These are phyloP conservation scores for Lithophane ornitopus DNA, from an alignment of 2,888 invertebrate genomes.

Conservation along the genomic window DNA sequence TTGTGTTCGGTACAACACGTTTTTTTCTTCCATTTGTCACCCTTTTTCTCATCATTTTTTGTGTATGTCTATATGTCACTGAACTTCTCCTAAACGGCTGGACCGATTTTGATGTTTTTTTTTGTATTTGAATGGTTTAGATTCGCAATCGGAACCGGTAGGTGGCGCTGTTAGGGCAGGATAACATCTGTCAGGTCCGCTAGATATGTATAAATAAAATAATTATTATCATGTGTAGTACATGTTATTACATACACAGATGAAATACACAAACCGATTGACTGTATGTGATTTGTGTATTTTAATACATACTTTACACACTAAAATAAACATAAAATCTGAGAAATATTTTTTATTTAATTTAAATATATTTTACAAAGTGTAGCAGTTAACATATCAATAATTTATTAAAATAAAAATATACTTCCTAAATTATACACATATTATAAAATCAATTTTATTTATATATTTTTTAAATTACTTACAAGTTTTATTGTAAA, in stretches of 20 bases:
- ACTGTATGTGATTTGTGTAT: constrained; percentile 6
- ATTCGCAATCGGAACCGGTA: too few relatives aligned
- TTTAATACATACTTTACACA: constrained; percentile 6
- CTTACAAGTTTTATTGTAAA: constrained; percentile 19
- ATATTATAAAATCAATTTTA: constrained; percentile 20
- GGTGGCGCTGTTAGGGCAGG: too few relatives aligned
- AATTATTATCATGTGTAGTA: neutral
- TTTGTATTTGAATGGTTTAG: too few relatives aligned
- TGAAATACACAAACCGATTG: constrained; percentile 15
- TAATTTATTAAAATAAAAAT: constrained; percentile 24
- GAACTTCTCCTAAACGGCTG: too few relatives aligned
- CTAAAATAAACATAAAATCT: neutral
- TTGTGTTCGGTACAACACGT: neutral
- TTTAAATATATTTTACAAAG: neutral
- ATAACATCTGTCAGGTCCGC: too few relatives aligned
- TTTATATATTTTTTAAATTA: constrained; percentile 16
- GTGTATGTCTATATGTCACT: too few relatives aligned
- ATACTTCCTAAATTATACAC: constrained; percentile 38
- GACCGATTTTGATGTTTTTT: too few relatives aligned
- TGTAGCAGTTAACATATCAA: constrained; percentile 42
- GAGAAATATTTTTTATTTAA: neutral
- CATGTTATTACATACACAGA: constrained; percentile 9
- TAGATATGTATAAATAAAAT: neutral
- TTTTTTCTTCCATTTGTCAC: neutral
- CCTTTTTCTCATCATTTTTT: neutral